Percentiles rank a stretch among this genome's conserved stretches.
phyloP scores from a whole-genome alignment of 1,140 invertebrate species.

The Drosophila pruinosa region DNA sequence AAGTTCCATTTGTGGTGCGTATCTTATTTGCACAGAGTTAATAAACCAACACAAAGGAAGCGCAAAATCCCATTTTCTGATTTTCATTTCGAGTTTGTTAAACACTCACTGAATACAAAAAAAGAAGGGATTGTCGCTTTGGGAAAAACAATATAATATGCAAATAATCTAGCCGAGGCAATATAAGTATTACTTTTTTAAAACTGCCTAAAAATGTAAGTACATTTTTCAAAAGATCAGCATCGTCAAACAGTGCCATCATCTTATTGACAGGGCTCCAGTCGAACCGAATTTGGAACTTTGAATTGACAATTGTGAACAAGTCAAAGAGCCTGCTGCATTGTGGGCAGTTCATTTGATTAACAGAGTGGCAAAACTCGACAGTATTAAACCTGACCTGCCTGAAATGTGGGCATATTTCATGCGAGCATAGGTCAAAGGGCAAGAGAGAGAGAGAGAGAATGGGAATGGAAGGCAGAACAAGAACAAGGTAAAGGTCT shows the following conservation, averaged over 20 bases:
- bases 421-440: neutral
- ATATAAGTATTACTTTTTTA: too few relatives aligned
- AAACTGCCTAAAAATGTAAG: too few relatives aligned
- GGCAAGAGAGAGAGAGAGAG: too few relatives aligned
- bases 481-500: neutral
- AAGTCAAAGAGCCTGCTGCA: neutral
- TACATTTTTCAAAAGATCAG: too few relatives aligned
- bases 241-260: slow-evolving; percentile 8
- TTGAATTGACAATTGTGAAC: slow-evolving; percentile 6
- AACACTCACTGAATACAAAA: too few relatives aligned
- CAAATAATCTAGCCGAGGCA: too few relatives aligned
- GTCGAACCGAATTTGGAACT: neutral
- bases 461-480: neutral
- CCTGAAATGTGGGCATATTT: neutral
- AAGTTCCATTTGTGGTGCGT: slow-evolving; percentile 19
- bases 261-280: neutral
- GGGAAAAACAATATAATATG: too few relatives aligned
- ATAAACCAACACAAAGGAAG: neutral
- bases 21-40: slow-evolving; percentile 21
- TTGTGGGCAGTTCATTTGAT: neutral
- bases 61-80: neutral
- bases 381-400: neutral
- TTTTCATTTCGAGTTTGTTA: too few relatives aligned
- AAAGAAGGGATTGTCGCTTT: too few relatives aligned
- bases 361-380: slow-evolving; percentile 1